Percentiles rank a stretch among this genome's conserved stretches.
Conservation (phyloP, 1,140 invertebrate genomes). For the Drepana arcuata region DNA sequence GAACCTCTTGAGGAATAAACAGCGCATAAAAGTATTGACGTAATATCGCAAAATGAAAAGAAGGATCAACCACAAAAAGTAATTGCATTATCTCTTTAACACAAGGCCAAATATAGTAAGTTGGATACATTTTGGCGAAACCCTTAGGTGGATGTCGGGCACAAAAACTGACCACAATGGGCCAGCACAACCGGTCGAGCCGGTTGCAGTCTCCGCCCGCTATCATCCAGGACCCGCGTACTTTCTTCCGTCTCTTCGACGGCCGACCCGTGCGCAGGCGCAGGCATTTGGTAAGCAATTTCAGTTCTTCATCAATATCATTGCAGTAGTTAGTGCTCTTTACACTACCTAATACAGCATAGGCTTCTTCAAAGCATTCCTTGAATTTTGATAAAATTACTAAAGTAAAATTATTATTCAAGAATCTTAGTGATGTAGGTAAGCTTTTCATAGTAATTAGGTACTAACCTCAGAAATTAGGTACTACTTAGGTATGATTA, state of each 20-base stretch:
- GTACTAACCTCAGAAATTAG: no score
- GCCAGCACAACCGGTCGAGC: slow-evolving; percentile 55
- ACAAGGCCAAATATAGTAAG: background rate
- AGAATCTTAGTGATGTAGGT: no score
- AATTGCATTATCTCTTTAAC: background rate
- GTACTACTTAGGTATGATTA: no score
- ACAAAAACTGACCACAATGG: slow-evolving; percentile 60
- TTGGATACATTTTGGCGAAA: slow-evolving; percentile 9
- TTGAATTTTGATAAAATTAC: no score
- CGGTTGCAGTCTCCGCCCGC: slow-evolving; percentile 38
- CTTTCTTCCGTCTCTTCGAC: slow-evolving; percentile 58
- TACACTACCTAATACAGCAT: no score
- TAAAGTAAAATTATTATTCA: no score
- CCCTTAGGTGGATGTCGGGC: slow-evolving; percentile 1
- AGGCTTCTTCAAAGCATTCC: no score
- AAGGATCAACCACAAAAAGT: background rate
- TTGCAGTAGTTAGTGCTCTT: no score
- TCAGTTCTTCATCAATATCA: no score
- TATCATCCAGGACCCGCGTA: slow-evolving; percentile 46
- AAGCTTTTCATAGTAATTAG: no score
- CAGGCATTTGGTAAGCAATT: no score
- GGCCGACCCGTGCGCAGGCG: no score
- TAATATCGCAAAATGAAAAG: background rate
- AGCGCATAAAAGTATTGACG: background rate
- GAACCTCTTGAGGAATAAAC: background rate